Conservation (phyloP, 1,140 invertebrate genomes). For the Drosophila neocordata region DNA sequence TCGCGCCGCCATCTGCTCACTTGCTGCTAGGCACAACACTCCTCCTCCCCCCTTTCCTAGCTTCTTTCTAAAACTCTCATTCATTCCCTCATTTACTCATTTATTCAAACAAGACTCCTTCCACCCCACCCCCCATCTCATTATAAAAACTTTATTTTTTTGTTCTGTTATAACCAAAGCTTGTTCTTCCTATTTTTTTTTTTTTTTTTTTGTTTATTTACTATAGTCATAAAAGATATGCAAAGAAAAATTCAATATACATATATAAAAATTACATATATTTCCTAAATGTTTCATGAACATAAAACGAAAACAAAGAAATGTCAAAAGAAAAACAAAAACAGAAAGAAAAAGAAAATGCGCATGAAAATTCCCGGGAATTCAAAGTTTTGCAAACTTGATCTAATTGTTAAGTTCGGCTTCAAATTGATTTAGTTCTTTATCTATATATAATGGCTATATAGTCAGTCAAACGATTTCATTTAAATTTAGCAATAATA, state of each 20-base stretch:
- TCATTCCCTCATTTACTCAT: neutral
- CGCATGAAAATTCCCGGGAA: neutral
- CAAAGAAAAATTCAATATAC: slow-evolving; percentile 25
- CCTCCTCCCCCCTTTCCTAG: neutral
- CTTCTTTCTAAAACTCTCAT: neutral
- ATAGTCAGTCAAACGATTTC: too few relatives aligned
- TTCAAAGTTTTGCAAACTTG: too few relatives aligned
- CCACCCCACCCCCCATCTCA: slow-evolving; percentile 11
- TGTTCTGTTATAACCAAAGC: slow-evolving; percentile 72
- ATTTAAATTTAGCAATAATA: too few relatives aligned
- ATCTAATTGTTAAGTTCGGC: neutral
- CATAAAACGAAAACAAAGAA: slow-evolving; percentile 43
- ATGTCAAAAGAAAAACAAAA: too few relatives aligned
- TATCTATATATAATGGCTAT: too few relatives aligned
- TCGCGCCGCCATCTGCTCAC: slow-evolving; percentile 59
- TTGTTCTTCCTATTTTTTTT: slow-evolving; percentile 79
- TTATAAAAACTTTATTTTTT: neutral
- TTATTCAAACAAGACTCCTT: too few relatives aligned
- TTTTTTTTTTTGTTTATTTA: too few relatives aligned
- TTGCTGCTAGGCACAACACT: slow-evolving; percentile 39
- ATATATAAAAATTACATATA: slow-evolving; percentile 31
- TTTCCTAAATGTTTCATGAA: slow-evolving; percentile 58
- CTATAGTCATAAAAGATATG: slow-evolving; percentile 51
- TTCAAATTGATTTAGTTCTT: too few relatives aligned
- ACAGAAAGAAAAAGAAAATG: slow-evolving; percentile 10